Base-by-base conservation (phyloP, 2,888 invertebrate genomes). In the Acanthoscelides obtectus region DNA sequence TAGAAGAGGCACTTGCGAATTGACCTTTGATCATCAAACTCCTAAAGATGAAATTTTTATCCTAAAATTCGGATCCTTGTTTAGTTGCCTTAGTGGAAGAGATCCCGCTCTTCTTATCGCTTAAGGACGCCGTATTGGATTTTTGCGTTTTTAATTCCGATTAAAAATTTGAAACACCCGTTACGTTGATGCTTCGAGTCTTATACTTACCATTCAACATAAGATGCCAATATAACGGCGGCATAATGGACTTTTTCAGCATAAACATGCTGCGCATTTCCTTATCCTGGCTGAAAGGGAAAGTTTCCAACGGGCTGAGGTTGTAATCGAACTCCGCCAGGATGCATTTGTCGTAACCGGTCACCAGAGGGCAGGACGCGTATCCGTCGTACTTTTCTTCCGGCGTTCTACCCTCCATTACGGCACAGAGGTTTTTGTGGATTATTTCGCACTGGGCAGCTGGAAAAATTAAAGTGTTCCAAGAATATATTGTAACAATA, bases 301-400 rank as follows among this genome's bases (percentile, higher is more conserved):
- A 92, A 0, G 99, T 99, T 86, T 99, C 99, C 79, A 94, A 83
- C 0, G 96, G 94, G 66, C 92, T 88, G 1, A 93, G 89, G 77
- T 92, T 89, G 81, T 96, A 97, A 80, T 97, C 91, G 84, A 99
- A 99, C 87, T 99, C 99, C 0, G 98, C 98, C 76, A 99, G 85
- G 77, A 98, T 95, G 81, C 94, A 95, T 70, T 89, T 90, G 72
- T 86, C 88, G 82, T 93, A 93, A 0, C 94, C 93, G 8, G 98
- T 98, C 5, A 99, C 91, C 70, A 99, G 87, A 0, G 99, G 99
- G 84, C 99, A 99, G 0, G 98, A 98, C 0, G 98, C 95, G 86
- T 99, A 99, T 0, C 99, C 99, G 86, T 97, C 90, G 85, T 99
- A 99, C 17, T 80, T 82, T 70, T 83, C 79, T 20, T 71, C 45